Conservation (phyloP, 2,113 vertebrate genomes). For the Lamprologus callipterus region DNA sequence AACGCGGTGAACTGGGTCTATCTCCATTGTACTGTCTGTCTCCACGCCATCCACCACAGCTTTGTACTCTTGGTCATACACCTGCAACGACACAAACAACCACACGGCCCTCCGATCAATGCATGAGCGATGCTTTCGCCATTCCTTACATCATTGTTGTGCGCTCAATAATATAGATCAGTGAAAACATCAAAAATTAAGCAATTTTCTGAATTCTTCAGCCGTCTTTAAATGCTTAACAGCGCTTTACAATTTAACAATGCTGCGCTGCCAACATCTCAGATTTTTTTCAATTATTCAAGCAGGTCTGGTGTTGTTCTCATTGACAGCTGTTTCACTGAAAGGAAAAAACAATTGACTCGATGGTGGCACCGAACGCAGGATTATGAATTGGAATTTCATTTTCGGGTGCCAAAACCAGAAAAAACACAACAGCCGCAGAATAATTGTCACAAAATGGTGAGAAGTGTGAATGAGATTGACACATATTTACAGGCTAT, state of each 20-base stretch:
- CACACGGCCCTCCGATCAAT: not conserved
- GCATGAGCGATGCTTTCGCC: not conserved
- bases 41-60: slow-evolving; percentile 81
- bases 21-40: slow-evolving; percentile 87
- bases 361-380: not conserved
- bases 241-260: not conserved
- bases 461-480: not conserved
- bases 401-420: not conserved
- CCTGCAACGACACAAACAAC: slow-evolving; percentile 64
- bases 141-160: not conserved
- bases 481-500: not conserved
- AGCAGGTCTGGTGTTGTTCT: not conserved
- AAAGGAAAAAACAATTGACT: not conserved
- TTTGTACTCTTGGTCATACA: slow-evolving; percentile 84
- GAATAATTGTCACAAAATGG: not conserved
- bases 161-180: not conserved
- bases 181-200: not conserved
- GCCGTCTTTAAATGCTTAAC: not conserved
- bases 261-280: not conserved
- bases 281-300: not conserved
- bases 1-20: slow-evolving; percentile 75
- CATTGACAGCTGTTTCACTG: not conserved
- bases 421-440: not conserved
- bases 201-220: not conserved
- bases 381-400: not conserved